Conservation (phyloP, 2,888 invertebrate species). For the Criorhina ranunculi region DNA sequence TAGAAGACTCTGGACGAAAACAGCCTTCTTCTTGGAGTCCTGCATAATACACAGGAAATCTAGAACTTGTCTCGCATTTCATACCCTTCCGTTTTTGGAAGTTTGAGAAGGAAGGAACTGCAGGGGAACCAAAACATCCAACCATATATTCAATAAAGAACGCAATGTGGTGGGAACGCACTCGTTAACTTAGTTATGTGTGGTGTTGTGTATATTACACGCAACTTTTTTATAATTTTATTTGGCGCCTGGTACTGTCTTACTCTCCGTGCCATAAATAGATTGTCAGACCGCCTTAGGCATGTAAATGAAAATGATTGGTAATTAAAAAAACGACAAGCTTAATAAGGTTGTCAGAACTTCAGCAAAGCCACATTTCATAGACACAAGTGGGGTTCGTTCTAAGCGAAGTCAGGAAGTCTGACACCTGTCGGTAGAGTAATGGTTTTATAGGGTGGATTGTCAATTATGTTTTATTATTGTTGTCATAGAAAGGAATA, state of each 20-base stretch:
- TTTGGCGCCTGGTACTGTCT: slow-evolving; percentile 34
- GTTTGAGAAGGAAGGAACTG: not conserved
- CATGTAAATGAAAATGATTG: slow-evolving; percentile 16
- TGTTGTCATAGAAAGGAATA: too few species aligned
- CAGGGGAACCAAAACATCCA: not conserved
- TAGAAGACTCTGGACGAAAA: too few species aligned
- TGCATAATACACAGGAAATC: too few species aligned
- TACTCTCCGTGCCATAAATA: slow-evolving; percentile 14
- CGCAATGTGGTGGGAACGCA: not conserved
- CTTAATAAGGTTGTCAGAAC: slow-evolving; percentile 38
- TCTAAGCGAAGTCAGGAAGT: not conserved
- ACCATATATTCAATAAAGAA: slow-evolving; percentile 2
- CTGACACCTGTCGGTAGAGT: not conserved
- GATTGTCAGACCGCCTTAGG: slow-evolving; percentile 6
- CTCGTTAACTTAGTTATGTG: not conserved
- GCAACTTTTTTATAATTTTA: slow-evolving; percentile 40
- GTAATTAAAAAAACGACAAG: slow-evolving; percentile 48
- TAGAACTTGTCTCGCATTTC: too few species aligned
- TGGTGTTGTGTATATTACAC: slow-evolving; percentile 1
- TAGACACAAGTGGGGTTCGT: not conserved
- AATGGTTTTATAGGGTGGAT: not conserved
- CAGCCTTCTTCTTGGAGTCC: too few species aligned
- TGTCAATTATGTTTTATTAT: not conserved
- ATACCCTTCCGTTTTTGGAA: too few species aligned
- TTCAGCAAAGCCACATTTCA: slow-evolving; percentile 24